A percentile compares a stretch with the other conserved stretches of the same genome.
phyloP scores from a whole-genome alignment of 2,113 vertebrate species.

The Hemichromis elongatus region DNA sequence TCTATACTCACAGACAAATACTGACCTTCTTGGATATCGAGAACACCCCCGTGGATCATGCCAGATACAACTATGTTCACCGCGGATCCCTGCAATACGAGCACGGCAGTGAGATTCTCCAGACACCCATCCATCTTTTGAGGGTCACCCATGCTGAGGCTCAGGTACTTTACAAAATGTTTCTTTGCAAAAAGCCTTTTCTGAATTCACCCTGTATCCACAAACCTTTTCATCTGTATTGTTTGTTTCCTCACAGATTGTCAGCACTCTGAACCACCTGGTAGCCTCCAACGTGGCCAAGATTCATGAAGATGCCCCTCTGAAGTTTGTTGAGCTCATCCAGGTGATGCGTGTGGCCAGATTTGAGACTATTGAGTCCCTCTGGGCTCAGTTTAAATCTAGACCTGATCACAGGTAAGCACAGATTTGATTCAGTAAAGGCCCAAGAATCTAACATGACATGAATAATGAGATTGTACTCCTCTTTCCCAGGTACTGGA shows the following conservation, averaged over 20 bases:
- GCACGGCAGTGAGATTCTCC: conserved; percentile 65
- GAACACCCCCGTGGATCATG: neutral
- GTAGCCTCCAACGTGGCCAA: conserved; percentile 66
- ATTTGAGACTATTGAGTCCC: conserved; percentile 49
- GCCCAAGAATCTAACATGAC: neutral
- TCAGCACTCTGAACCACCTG: conserved; percentile 73
- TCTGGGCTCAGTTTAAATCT: conserved; percentile 68
- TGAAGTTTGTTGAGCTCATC: conserved; percentile 76
- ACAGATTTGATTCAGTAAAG: neutral
- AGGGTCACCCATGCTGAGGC: conserved; percentile 67
- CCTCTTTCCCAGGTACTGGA: conserved; percentile 63
- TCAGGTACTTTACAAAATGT: conserved; percentile 49
- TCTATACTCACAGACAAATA: conserved; percentile 63
- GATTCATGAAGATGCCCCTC: conserved; percentile 75
- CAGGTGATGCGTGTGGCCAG: conserved; percentile 72
- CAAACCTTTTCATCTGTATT: neutral
- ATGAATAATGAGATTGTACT: neutral
- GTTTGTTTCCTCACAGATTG: conserved; percentile 60
- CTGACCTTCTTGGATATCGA: conserved; percentile 67
- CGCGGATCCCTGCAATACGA: conserved; percentile 72
- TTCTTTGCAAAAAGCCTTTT: neutral
- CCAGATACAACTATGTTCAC: conserved; percentile 41
- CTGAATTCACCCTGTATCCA: neutral
- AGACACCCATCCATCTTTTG: conserved; percentile 76
- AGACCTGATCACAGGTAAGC: conserved; percentile 61